These are phyloP conservation scores for Brachionus manjavacas DNA, from an alignment of 1,140 invertebrate genomes.

Conservation along the genomic window DNA sequence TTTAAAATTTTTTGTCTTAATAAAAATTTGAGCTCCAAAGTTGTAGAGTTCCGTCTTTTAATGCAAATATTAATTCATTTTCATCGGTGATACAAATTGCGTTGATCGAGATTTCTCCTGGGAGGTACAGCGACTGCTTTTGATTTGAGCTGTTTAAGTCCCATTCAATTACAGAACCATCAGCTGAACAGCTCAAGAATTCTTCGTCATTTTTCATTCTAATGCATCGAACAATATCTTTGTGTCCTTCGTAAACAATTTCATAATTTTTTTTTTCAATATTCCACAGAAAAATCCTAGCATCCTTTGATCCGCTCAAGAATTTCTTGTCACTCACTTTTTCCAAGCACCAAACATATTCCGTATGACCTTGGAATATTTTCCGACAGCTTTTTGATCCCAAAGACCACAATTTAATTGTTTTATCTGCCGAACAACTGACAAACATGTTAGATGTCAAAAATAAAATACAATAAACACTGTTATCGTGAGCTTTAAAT, in stretches of 20 bases:
- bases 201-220: background rate
- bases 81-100: background rate
- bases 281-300: background rate
- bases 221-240: background rate
- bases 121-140: background rate
- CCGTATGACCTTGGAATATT: background rate
- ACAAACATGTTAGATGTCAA: background rate
- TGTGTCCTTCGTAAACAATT: background rate
- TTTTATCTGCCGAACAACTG: background rate
- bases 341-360: conserved; percentile 8
- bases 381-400: background rate
- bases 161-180: background rate
- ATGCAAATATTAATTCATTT: background rate
- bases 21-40: background rate
- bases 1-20: too few relatives aligned
- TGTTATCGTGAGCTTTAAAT: background rate
- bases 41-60: background rate
- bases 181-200: background rate
- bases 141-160: background rate
- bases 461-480: background rate
- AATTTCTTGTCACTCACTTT: background rate
- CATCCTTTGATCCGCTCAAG: background rate
- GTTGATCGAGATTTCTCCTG: background rate
- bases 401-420: background rate
- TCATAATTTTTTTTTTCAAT: background rate